phyloP scores from a whole-genome alignment of 1,140 invertebrate species.

The Drosophila murphyi region DNA sequence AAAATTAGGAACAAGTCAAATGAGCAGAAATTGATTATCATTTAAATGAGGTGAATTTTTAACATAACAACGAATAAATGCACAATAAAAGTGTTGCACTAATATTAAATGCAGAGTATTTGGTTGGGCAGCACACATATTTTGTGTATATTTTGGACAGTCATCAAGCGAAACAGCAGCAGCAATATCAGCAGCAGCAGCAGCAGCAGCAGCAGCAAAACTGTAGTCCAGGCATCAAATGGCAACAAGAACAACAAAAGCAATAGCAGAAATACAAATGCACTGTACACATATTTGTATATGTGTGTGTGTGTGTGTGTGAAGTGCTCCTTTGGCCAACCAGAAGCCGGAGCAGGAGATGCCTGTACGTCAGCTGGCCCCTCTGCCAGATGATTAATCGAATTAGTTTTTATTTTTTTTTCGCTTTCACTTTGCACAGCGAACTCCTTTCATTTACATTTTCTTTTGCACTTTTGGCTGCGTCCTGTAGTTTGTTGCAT shows the following conservation, averaged over 20 bases:
- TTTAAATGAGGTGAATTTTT: too few relatives aligned
- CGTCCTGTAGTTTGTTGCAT: constrained; percentile 63
- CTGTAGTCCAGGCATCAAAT: constrained; percentile 39
- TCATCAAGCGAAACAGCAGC: constrained; percentile 46
- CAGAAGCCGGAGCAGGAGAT: constrained; percentile 5
- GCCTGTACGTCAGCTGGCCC: constrained; percentile 22
- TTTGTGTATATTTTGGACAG: constrained; percentile 43
- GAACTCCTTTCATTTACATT: constrained; percentile 77
- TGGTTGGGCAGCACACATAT: background rate
- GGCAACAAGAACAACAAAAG: constrained; percentile 52
- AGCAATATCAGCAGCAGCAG: constrained; percentile 30
- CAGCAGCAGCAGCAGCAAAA: background rate
- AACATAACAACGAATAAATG: too few relatives aligned
- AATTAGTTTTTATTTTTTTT: constrained; percentile 75
- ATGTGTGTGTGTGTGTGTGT: constrained; percentile 40
- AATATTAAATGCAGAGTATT: background rate
- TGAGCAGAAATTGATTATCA: too few relatives aligned
- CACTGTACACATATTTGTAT: constrained; percentile 13
- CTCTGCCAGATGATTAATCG: constrained; percentile 78
- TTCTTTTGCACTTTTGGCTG: constrained; percentile 70
- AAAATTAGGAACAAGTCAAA: too few relatives aligned
- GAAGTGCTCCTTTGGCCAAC: constrained; percentile 35
- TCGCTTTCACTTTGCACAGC: constrained; percentile 37
- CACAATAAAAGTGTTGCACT: too few relatives aligned
- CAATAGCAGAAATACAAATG: constrained; percentile 58